Evolutionary conservation across 2,888 invertebrate genomes (phyloP).

Genomic region (Drosophila hawaiiensis): DNA sequence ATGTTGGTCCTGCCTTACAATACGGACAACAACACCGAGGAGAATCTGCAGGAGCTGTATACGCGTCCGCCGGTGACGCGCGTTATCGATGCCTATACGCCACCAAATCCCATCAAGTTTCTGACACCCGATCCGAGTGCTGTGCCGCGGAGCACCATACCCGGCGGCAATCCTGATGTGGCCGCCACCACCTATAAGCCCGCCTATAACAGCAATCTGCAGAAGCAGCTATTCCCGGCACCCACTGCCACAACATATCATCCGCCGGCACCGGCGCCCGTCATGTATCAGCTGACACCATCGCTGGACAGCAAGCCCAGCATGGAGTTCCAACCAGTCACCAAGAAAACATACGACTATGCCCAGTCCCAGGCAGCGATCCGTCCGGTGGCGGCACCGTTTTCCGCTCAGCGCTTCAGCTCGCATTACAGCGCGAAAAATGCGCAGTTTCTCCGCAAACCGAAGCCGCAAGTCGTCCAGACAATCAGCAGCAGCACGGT

Average conservation of each 20-base stretch:
- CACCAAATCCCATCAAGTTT: constrained; percentile 80
- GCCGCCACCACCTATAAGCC: constrained; percentile 86
- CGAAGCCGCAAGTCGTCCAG: constrained; percentile 50
- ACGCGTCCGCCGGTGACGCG: constrained; percentile 84
- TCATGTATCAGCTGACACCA: constrained; percentile 69
- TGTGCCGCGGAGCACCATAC: constrained; percentile 73
- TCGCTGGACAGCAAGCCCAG: constrained; percentile 43
- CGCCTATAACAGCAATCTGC: constrained; percentile 70
- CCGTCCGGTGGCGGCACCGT: constrained; percentile 6
- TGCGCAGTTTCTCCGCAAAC: constrained; percentile 74
- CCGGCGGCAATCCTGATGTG: constrained; percentile 79
- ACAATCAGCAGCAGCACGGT: constrained; percentile 58
- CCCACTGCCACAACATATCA: constrained; percentile 80
- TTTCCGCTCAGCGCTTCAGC: constrained; percentile 79
- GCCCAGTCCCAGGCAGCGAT: neutral
- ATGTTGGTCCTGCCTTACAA: constrained; percentile 85
- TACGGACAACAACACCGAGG: constrained; percentile 83
- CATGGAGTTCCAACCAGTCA: constrained; percentile 69
- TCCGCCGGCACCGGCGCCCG: constrained; percentile 69
- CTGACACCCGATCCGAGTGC: constrained; percentile 77
- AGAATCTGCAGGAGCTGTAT: constrained; percentile 84
- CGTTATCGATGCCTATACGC: constrained; percentile 82
- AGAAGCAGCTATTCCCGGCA: constrained; percentile 59
- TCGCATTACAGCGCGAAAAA: constrained; percentile 86
- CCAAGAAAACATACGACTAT: constrained; percentile 45